phyloP scores from a whole-genome alignment of 2,797 vertebrate species.

The Martes flavigula region DNA sequence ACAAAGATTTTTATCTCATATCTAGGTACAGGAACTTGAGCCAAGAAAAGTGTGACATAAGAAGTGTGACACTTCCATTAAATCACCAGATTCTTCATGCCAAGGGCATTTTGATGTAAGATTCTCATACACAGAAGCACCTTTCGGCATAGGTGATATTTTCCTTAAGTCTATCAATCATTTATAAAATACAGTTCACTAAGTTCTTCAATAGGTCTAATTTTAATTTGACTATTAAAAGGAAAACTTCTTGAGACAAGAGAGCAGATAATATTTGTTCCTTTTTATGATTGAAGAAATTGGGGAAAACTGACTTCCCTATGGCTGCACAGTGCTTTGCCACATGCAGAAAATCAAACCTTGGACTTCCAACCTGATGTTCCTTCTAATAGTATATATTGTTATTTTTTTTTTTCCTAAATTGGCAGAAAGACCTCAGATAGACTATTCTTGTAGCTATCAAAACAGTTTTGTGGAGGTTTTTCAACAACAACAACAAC shows the following conservation, averaged over 20 bases:
- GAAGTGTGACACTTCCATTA: background rate
- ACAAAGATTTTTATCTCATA: constrained; percentile 13
- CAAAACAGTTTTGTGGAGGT: background rate
- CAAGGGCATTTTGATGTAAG: background rate
- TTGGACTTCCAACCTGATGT: background rate
- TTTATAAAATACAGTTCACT: background rate
- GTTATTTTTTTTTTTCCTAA: background rate
- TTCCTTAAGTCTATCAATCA: constrained; percentile 2
- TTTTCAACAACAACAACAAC: background rate
- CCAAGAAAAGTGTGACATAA: background rate
- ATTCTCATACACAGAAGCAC: background rate
- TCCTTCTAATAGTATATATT: background rate
- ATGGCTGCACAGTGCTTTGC: background rate
- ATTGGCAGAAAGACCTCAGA: background rate
- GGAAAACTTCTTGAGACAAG: background rate
- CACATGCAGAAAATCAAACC: background rate
- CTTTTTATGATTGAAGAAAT: background rate
- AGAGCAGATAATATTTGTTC: background rate
- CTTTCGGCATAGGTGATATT: background rate
- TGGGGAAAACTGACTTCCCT: background rate
- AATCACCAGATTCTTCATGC: background rate
- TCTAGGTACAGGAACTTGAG: background rate
- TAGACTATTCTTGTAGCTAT: background rate
- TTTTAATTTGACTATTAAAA: constrained; percentile 1
- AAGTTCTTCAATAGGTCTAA: background rate